Base-by-base conservation (phyloP, 2,888 invertebrate species). In the Campopleginae sp. region DNA sequence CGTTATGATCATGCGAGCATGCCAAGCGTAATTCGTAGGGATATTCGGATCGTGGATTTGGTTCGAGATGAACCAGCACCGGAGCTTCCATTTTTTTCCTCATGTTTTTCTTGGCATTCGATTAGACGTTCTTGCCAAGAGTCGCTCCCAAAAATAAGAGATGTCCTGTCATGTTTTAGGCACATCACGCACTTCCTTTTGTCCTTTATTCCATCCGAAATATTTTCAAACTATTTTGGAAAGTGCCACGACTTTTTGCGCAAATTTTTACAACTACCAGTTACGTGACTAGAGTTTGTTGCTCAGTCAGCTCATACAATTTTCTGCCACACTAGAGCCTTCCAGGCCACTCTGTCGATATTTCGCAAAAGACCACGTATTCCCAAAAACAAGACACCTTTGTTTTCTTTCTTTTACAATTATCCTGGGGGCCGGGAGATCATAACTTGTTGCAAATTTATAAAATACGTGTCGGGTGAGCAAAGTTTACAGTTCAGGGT, bases 1-100 rank as follows among this genome's bases (percentile, higher is more conserved):
- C 27, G 42, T 74, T 72, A 80, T 42, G 46, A 72, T 90, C 91
- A 90, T 91, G 91, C 91, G 91, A 90, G 86, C 91, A 90, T 91
- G 91, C 91, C 89, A 91, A 91, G 90, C 90, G 88, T 90, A 89
- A 89, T 86, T 86, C 85, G 66, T 46, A 63, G 54, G 46, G 66
- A 65, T 74, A 71, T 70, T 71, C 12, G 68, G 68, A 78, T 58
- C 42, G 66, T 68, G 68, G 44, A 68, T 19, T 76, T 31, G 51
- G 42, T 51, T 76, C 33, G 76, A 63, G 51, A 76, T 38, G 8
- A 38, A 63, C 46, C 75, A 76, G 76, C 76, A 66, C 65, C 76
- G 48, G 23, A 33, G 48, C 58, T 70, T 61, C 70, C 17, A 75
- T 44, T 38, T 38, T 77, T 68, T 23, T 17, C 54, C 10, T 58